Evolutionary conservation across 2,113 vertebrate genomes (phyloP), one percentile per base, ranked within the genome.

Genomic region (Glaucomys volans): DNA sequence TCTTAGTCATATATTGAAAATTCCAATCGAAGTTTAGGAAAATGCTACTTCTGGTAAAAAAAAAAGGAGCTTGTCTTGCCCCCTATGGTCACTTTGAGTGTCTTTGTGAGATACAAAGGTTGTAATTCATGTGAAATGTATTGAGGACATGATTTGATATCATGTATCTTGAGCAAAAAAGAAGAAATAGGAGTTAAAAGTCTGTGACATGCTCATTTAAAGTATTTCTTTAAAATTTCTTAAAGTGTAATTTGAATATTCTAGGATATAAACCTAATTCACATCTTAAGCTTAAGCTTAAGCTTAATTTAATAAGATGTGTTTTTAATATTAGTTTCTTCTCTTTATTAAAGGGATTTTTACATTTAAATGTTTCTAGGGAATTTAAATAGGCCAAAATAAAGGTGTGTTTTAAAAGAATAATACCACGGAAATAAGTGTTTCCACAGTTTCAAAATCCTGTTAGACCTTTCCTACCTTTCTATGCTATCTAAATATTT

Each of bases 381-480:
- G 37, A 90, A 80, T 82, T 94, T 20, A 94, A 20, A 89, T 54
- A 86, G 67, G n/a, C 20, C 37, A 42, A 17, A 67, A 80, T 17
- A 50, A 87, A 6, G 0, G 4, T 79, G 4, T 80, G 4, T 80
- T 57, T 16, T 90, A 64, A 77, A 91, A 50, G 22, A 81, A 59
- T 22, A 79, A 18, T 13, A 76, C 3, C 2, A 14, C 35, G 22
- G 37, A 92, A 84, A n/a, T 1, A 0, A 35, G 2, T 40, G 9
- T 64, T 86, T 80, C 50, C 12, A 85, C 32, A 54, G 32, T 87
- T 90, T 76, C 4, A 67, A 44, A 52, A 18, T 32, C 17, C 22
- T 76, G 0, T 59, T 87, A 20, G 0, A n/a, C 3, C 66, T 28
- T 57, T 94, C 81, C 20, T 9, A 87, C 67, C 32, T 42, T 62